Evolutionary conservation across 2,797 vertebrate genomes (phyloP), one percentile per base, ranked within the genome.

Genomic region (Enoplosus armatus): DNA sequence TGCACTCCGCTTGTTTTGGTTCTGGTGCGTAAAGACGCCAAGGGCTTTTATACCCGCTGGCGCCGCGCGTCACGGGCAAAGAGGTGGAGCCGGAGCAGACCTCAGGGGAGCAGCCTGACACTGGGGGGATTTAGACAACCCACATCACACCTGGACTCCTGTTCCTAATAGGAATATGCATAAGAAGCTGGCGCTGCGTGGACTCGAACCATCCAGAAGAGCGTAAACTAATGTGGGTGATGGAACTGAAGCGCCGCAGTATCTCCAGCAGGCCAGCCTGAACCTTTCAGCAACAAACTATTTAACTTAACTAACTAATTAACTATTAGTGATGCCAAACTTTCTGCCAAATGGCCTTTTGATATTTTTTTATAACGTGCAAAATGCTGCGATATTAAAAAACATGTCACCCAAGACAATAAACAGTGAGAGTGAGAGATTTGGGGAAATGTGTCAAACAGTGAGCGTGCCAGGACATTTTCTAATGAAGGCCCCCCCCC

Each of bases 131-230:
- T 87, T 85, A 66, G 61, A 54, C 45, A 60, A 77, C 85, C 82
- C 82, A 86, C 86, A 58, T 59, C 87, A 88, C 89, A 93, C 91
- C 90, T 92, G 93, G 91, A 78, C 80, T 1, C 1, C 2, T n/a
- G 15, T 22, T 64, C 26, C 56, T 31, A 4, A 60, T 51, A 72
- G 66, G 83, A 82, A 91, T 88, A 90, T 91, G 81, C 74, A 85
- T 85, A 54, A 84, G 85, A 82, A 82, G 76, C 77, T 84, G 82
- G 39, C 26, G 37, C n/a, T 37, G 39, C 67, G 65, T 72, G 55
- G 77, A 77, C 74, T n/a, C 37, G 26, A 68, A 69, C 59, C 15
- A 33, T 0, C 15, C 0, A 2, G 24, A 26, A 51, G 65, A 55
- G 8, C 29, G 47, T 11, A 26, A 60, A 53, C 15, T 48, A n/a